Evolutionary conservation across 2,113 vertebrate genomes (phyloP), one percentile per base, ranked within the genome.

Genomic region (Dolichallabes microphthalmus): DNA sequence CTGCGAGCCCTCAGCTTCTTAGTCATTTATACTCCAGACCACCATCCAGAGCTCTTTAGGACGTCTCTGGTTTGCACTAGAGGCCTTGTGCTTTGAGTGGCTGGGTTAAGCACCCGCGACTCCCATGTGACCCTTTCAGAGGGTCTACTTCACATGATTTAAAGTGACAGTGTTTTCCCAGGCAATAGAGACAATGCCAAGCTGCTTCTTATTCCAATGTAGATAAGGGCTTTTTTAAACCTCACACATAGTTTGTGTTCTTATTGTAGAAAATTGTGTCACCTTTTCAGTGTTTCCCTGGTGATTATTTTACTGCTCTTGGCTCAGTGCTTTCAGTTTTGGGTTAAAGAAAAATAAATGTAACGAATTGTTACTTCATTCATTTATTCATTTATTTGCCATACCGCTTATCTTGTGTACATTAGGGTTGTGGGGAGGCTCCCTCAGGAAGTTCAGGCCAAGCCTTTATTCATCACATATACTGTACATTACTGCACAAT

Each of bases 41-140:
- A 87, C 91, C 91, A 66, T 92, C 90, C 88, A 94, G 91, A 91
- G 92, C 90, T 89, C 93, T 93, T 93, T 93, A 92, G 92, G 93
- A 94, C 90, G 93, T 92, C 92, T 90, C 90, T 90, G 91, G 89
- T 90, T 88, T 90, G 90, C 89, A 92, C 90, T 92, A 92, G 93
- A 91, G 90, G 91, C 91, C 92, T 92, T 94, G 91, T 92, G 92
- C 91, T 93, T 94, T 94, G 92, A 93, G 89, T 93, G 89, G 91
- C 93, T 91, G 89, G 93, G 89, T 87, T 90, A 89, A 89, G 90
- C 88, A 92, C 87, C 91, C 87, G 87, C 87, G 87, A 84, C 91
- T 87, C 90, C 90, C 89, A 88, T 90, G 87, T 92, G 88, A 92
- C 90, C 89, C 89, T 88, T 90, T 90, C 87, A 88, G 87, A 86